Percentiles rank a stretch among this genome's conserved stretches.
These are phyloP conservation scores for Manis pentadactyla DNA, from an alignment of 2,797 vertebrate genomes.

Conservation along the genomic window DNA sequence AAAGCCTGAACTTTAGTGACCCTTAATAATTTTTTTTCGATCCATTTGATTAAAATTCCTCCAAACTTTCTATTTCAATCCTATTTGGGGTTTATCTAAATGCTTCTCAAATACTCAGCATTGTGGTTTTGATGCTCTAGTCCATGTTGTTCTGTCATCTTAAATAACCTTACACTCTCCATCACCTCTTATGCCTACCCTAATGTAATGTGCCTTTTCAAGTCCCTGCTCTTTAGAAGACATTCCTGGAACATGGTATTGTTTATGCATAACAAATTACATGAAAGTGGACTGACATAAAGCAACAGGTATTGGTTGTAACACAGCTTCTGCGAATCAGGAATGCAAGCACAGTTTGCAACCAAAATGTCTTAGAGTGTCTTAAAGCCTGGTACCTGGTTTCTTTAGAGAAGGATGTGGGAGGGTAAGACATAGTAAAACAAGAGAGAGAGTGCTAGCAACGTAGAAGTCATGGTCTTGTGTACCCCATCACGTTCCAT, in stretches of 20 bases:
- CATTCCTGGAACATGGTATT: not conserved
- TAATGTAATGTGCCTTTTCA: not conserved
- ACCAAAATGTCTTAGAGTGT: not conserved
- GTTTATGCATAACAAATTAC: not conserved
- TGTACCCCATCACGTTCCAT: not conserved
- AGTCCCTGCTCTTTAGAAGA: not conserved
- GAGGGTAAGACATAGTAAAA: not conserved
- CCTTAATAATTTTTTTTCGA: not conserved
- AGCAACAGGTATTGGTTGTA: not conserved
- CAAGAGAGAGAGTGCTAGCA: not conserved
- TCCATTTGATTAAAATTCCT: not conserved
- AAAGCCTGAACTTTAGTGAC: not conserved
- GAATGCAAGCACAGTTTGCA: not conserved
- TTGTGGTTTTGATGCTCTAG: not conserved
- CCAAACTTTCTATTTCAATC: not conserved
- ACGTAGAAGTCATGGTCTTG: not conserved
- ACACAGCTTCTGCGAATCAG: not conserved
- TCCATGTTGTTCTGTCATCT: not conserved
- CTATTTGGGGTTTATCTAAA: not conserved
- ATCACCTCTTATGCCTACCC: not conserved
- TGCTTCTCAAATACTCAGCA: not conserved
- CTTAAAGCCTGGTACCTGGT: not conserved
- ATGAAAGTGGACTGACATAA: not conserved
- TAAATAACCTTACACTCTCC: not conserved
- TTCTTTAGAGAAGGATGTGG: not conserved